Base-by-base conservation (phyloP, 2,113 vertebrate genomes). In the Forbesichthys agassizii region DNA sequence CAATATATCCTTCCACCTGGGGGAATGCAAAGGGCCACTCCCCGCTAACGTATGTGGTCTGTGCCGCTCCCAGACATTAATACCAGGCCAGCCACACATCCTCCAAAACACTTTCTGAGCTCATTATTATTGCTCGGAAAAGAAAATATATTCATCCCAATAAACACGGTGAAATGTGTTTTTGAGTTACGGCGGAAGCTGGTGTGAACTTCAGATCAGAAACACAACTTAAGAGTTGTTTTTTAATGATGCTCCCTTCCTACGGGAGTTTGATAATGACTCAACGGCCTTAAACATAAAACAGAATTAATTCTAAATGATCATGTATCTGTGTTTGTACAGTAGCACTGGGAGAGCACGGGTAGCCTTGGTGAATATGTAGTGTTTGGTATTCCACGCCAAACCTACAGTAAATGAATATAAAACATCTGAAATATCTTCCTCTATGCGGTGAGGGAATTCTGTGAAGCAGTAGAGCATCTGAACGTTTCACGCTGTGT, bases 1-100 rank as follows among this genome's bases (percentile, higher is more conserved):
- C 92, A 89, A 88, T 94, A 94, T 93, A 73, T 70, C 52, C 93
- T 94, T 94, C 94, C 93, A 92, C 91, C 88, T 88, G 77, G 86
- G 92, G 91, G 90, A 86, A 83, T 68, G 71, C 67, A 84, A 81
- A 81, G 79, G 83, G 84, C 72, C 52, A 66, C 52, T 33, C 11
- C 62, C 11, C 33, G 20, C 56, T 51, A 12, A 51, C 66, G 59
- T 69, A 42, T 76, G 76, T 76, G 73, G 68, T 72, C 48, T 57
- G 61, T 58, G 46, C 49, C 11, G 73, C 69, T 80, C 63, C 73
- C 73, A 68, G 71, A 60, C 63, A 68, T 18, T 61, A 68, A 55
- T 62, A 56, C 33, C 55, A 58, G 53, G 66, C 69, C 52, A 27
- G 52, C 46, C 69, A 51, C 57, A 55, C 74, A 65, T 68, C 62